Evolutionary conservation across 2,113 vertebrate genomes (phyloP).

Genomic region (Hoplias malabaricus): DNA sequence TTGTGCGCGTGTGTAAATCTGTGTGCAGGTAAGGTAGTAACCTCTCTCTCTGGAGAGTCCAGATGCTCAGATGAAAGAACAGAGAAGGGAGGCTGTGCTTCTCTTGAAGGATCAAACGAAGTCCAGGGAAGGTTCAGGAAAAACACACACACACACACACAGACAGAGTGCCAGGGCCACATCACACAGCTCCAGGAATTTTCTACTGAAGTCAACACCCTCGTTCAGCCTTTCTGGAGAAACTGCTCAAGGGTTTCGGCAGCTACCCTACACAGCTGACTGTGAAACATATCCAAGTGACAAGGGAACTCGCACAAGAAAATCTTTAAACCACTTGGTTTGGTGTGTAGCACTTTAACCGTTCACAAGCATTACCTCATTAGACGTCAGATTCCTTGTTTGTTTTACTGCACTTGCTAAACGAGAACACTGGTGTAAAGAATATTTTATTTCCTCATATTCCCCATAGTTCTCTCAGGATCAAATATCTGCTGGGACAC

Average conservation of each 20-base stretch:
- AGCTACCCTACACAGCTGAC: neutral
- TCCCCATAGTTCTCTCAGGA: no score
- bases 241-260: neutral
- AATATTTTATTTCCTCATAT: no score
- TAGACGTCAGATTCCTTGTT: no score
- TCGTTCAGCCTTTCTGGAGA: neutral
- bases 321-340: no score
- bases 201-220: neutral
- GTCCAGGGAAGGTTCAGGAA: neutral
- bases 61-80: slow-evolving; percentile 19
- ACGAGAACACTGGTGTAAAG: no score
- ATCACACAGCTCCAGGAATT: neutral
- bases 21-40: slow-evolving; percentile 4
- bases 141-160: neutral
- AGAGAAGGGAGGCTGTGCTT: neutral
- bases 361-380: no score
- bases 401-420: no score
- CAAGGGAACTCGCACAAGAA: no score
- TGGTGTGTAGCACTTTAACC: no score
- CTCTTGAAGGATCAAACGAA: slow-evolving; percentile 28
- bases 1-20: slow-evolving; percentile 9
- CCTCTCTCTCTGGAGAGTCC: slow-evolving; percentile 19
- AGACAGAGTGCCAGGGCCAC: neutral
- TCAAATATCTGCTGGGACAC: neutral
- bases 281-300: neutral